Conservation (phyloP, 2,113 vertebrate species). For the Excalfactoria chinensis region DNA sequence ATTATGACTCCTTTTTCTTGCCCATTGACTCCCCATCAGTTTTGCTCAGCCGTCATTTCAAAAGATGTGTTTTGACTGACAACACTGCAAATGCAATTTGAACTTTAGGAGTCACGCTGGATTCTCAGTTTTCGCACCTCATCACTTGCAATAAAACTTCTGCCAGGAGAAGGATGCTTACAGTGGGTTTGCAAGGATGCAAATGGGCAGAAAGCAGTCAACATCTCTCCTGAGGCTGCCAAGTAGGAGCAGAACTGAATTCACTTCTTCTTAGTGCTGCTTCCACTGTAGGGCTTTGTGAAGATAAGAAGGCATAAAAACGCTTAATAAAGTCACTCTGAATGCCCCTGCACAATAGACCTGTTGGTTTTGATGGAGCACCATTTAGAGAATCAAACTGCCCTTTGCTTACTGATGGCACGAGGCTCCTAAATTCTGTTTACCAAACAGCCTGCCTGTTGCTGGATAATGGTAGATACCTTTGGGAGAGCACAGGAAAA, state of each 20-base stretch:
- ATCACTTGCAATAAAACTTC: neutral
- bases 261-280: neutral
- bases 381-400: neutral
- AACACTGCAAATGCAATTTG: neutral
- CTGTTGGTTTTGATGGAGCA: neutral
- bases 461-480: neutral
- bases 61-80: neutral
- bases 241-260: conserved; percentile 8
- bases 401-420: neutral
- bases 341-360: neutral
- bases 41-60: neutral
- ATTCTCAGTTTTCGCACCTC: neutral
- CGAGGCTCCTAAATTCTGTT: neutral
- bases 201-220: conserved; percentile 1
- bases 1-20: neutral
- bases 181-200: neutral
- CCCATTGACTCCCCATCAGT: neutral
- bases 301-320: neutral
- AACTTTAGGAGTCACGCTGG: neutral
- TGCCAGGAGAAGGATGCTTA: conserved; percentile 17
- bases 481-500: neutral
- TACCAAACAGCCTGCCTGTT: neutral
- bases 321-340: neutral
- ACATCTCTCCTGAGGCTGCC: conserved; percentile 30
- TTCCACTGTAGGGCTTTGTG: neutral